A percentile compares a stretch with the other conserved stretches of the same genome.
Conservation (phyloP, 2,797 vertebrate species). For the Micrastur ruficollis region DNA sequence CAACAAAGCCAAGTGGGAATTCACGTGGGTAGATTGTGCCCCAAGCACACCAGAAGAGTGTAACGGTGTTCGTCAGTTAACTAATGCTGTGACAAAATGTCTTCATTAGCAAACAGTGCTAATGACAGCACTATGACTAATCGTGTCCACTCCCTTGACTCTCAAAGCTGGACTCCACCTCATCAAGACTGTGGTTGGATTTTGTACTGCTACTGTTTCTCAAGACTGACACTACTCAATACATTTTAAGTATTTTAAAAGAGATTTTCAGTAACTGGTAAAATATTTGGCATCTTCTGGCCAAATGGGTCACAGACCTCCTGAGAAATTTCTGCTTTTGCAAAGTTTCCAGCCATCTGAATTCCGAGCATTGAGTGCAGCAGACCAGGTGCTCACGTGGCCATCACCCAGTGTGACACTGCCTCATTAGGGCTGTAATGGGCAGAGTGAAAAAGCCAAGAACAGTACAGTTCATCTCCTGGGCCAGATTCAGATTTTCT, state of each 20-base stretch:
- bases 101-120: not conserved
- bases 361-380: rapidly evolving
- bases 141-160: not conserved
- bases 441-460: not conserved
- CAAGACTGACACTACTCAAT: not conserved
- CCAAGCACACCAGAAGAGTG: not conserved
- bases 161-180: not conserved
- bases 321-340: not conserved
- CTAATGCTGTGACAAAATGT: rapidly evolving
- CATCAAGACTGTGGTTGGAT: rapidly evolving
- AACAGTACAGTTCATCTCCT: not conserved
- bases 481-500: not conserved
- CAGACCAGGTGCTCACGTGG: not conserved
- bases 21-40: rapidly evolving
- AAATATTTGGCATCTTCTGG: not conserved
- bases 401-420: rapidly evolving
- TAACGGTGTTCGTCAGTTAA: rapidly evolving
- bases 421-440: rapidly evolving
- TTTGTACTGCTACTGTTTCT: rapidly evolving
- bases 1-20: not conserved
- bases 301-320: not conserved
- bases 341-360: not conserved
- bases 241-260: not conserved
- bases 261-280: not conserved
- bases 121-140: not conserved